phyloP scores from a whole-genome alignment of 2,888 invertebrate genomes.

The Embidobia sp. region DNA sequence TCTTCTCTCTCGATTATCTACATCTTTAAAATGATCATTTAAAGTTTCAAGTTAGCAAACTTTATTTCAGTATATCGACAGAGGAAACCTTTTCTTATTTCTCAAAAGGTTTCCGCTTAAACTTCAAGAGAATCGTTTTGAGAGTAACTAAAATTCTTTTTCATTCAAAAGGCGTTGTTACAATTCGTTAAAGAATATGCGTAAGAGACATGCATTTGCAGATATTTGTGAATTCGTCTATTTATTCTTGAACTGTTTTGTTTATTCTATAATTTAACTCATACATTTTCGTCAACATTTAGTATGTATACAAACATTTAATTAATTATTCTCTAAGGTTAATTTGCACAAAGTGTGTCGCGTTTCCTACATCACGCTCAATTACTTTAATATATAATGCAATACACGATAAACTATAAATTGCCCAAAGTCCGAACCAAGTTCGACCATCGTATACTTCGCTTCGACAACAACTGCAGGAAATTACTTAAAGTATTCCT shows the following conservation, averaged over 20 bases:
- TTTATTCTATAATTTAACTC: too few species aligned
- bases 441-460: conserved; percentile 33
- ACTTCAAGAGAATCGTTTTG: conserved; percentile 7
- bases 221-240: too few species aligned
- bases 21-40: too few species aligned
- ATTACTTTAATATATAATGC: conserved; percentile 34
- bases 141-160: not conserved
- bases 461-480: conserved; percentile 34
- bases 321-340: too few species aligned
- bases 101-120: not conserved
- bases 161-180: conserved; percentile 2
- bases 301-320: too few species aligned
- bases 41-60: not conserved
- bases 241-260: too few species aligned
- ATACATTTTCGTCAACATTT: too few species aligned
- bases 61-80: too few species aligned
- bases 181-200: not conserved
- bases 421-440: conserved; percentile 28
- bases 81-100: not conserved
- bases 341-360: not conserved
- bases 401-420: conserved; percentile 33
- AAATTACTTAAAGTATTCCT: conserved; percentile 28
- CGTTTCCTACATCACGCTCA: not conserved
- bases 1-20: too few species aligned
- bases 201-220: too few species aligned